Conservation (phyloP, 2,797 vertebrate genomes). For the Linurgus olivaceus region DNA sequence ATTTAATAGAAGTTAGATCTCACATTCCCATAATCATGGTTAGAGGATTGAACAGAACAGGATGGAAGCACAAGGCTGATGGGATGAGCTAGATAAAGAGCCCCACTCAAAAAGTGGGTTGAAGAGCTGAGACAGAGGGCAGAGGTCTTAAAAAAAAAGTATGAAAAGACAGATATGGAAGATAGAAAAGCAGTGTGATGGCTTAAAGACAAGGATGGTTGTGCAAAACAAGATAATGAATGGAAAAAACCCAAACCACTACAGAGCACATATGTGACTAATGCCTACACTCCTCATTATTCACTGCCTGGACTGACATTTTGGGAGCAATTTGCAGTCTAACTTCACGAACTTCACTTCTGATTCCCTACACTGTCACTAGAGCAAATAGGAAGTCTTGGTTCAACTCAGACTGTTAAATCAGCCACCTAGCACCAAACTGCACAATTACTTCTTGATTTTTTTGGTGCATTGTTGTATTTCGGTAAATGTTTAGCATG, state of each 20-base stretch:
- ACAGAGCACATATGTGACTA: neutral
- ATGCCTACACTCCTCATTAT: neutral
- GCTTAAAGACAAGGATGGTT: neutral
- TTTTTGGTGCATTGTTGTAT: neutral
- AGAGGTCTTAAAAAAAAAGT: neutral
- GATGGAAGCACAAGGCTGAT: neutral
- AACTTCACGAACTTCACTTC: neutral
- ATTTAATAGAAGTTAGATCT: neutral
- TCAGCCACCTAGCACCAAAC: neutral
- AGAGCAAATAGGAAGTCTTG: neutral
- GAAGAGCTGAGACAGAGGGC: neutral
- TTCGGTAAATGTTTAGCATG: neutral
- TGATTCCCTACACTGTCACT: neutral
- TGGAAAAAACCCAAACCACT: neutral
- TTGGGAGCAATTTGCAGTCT: neutral
- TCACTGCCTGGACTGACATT: neutral
- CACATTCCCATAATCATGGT: neutral
- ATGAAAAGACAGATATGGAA: neutral
- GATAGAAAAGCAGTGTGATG: neutral
- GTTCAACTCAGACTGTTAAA: neutral
- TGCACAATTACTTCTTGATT: neutral
- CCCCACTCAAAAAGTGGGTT: neutral
- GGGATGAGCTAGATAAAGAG: neutral
- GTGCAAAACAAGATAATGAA: neutral
- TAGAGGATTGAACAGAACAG: neutral